Base-by-base conservation (phyloP, 2,888 invertebrate genomes). In the Philonicus albiceps region DNA sequence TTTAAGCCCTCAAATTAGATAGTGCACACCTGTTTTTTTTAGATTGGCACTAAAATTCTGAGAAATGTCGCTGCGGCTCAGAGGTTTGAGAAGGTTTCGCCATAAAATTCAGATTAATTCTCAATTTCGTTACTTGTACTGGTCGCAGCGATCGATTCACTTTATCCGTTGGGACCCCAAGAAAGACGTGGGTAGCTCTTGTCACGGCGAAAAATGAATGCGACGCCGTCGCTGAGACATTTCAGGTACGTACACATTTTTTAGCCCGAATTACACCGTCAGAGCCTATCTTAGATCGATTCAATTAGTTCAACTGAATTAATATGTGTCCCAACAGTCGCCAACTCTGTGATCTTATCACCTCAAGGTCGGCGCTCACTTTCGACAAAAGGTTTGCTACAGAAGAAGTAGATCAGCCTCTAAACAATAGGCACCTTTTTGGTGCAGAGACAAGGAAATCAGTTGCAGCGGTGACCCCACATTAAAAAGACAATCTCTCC, bases 381-480 rank as follows among this genome's bases (percentile, higher is more conserved):
- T 22, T 55, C 6, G 13, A 31, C 30, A 31, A 55, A 34, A 55
- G 34, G n/a, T 34, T n/a, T 22, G 64, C 27, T 81, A 19, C 8
- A 43, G 27, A 30, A 55, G 55, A 55, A 81, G 55, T 53, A 53
- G 55, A 55, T 31, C 30, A 30, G 27, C 7, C 3, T 30, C 19
- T 34, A 31, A 81, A 64, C 81, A 81, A 81, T 81, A 8, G 34
- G 34, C 16, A 55, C 8, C 27, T 19, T 11, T 31, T 11, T 3
- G 37, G 8, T 76, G 11, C 49, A 19, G 81, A 7, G 34, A 81
- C 81, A 64, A 81, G 81, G 55, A 81, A 81, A 81, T 81, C 81
- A 81, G 31, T 22, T 81, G 55, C 64, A 55, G 53, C 11, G 11
- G 22, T 72, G 73, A 73, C 84, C 43, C 43, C 73, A 73, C 84